Evolutionary conservation across 2,888 invertebrate genomes (phyloP).

Genomic region (Philopedon plagiatum): DNA sequence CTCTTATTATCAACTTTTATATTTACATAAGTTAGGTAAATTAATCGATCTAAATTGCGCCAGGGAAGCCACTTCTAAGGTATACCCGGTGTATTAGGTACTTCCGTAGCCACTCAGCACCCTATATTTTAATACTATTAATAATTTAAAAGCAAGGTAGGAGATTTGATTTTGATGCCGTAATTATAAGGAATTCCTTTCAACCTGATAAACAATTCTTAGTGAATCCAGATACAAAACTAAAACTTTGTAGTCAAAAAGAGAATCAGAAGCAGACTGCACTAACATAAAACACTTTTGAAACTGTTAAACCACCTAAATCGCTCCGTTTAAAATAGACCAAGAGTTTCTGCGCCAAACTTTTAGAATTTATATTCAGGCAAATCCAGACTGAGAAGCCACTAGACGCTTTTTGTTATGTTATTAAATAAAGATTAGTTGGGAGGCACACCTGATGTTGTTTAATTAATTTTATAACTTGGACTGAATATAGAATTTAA

Average conservation of each 20-base stretch:
- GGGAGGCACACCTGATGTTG: background rate
- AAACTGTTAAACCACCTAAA: conserved; percentile 20
- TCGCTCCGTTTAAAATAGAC: conserved; percentile 15
- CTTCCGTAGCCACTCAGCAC: no score
- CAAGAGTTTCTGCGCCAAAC: conserved; percentile 15
- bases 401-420: conserved; percentile 14
- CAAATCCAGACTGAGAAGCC: conserved; percentile 16
- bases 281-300: conserved; percentile 19
- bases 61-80: no score
- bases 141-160: no score
- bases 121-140: no score
- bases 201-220: background rate
- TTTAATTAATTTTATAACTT: no score
- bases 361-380: conserved; percentile 32
- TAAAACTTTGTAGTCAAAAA: conserved; percentile 8
- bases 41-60: no score
- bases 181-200: background rate
- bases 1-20: no score
- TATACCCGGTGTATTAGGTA: no score
- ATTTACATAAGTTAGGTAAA: no score
- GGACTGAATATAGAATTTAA: no score
- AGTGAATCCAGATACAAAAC: conserved; percentile 12
- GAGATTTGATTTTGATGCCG: background rate
- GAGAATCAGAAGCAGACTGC: conserved; percentile 7
- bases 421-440: conserved; percentile 35